These are phyloP conservation scores for Grammomys surdaster DNA, from an alignment of 2,113 vertebrate species.

Conservation along the genomic window DNA sequence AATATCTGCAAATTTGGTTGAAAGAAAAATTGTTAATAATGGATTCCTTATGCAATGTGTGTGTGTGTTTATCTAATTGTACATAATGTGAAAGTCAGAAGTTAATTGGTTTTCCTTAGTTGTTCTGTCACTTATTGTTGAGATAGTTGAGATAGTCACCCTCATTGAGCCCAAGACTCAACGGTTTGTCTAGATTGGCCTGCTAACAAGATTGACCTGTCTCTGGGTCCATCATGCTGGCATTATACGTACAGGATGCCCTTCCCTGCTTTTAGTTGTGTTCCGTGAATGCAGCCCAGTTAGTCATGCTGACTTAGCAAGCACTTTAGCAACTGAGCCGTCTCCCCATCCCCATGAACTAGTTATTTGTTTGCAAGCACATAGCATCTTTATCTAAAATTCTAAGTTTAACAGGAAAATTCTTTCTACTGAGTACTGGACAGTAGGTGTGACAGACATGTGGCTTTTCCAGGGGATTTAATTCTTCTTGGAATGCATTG, in stretches of 20 bases:
- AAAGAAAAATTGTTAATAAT: slow-evolving; percentile 1
- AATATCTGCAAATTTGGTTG: neutral
- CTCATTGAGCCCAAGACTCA: neutral
- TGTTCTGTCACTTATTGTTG: neutral
- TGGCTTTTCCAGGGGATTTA: slow-evolving; percentile 8
- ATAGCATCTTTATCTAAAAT: neutral
- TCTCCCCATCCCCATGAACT: rapidly evolving
- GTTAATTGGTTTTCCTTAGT: neutral
- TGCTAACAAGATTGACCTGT: neutral
- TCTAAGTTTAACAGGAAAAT: neutral
- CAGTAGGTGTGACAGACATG: neutral
- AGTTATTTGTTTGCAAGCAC: neutral
- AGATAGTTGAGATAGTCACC: no score
- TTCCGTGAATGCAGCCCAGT: neutral
- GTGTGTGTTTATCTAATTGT: neutral
- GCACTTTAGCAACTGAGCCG: neutral
- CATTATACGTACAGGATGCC: no score
- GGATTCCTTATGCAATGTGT: neutral
- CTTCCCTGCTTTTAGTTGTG: neutral
- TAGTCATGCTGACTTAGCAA: neutral
- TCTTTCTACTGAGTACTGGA: neutral
- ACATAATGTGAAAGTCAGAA: neutral
- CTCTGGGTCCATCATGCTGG: neutral
- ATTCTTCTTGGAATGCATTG: neutral
- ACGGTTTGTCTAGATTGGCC: neutral